Conservation (phyloP, 37 sponge, comb jelly and placozoan genomes). For the Theonella swinhoei region DNA sequence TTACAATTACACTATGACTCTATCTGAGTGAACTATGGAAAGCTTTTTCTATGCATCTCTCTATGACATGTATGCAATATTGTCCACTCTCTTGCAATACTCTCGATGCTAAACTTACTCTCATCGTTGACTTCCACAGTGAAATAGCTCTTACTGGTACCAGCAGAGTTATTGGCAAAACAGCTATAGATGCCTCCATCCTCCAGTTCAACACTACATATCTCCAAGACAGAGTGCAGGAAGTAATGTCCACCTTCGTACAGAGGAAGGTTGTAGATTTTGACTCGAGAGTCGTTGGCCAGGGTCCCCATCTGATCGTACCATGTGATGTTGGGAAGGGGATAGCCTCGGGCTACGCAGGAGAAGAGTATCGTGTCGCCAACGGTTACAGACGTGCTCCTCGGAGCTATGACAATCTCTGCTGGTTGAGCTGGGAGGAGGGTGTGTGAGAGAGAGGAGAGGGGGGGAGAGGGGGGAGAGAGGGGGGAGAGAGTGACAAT, state of each 20-base stretch:
- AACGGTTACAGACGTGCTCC: neutral
- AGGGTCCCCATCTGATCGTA: neutral
- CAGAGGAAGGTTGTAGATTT: constrained; percentile 17
- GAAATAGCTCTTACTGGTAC: neutral
- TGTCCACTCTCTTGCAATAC: too few species aligned
- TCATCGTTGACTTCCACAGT: neutral
- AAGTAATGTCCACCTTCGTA: neutral
- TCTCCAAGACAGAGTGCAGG: constrained; percentile 27
- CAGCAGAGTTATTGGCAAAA: neutral
- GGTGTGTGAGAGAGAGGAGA: neutral
- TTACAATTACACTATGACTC: too few species aligned
- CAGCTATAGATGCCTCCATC: constrained; percentile 12
- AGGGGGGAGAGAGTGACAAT: neutral
- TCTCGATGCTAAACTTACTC: too few species aligned
- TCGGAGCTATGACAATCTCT: neutral
- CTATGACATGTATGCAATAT: too few species aligned
- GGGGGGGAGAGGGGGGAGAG: neutral
- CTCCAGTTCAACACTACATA: constrained; percentile 15
- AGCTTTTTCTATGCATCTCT: too few species aligned
- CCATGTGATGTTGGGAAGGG: constrained; percentile 3
- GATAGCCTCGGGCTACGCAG: neutral
- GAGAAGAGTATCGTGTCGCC: neutral
- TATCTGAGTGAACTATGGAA: too few species aligned
- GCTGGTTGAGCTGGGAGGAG: too few species aligned
- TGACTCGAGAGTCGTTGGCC: constrained; percentile 12